Conservation (phyloP, 2,797 vertebrate genomes). For the Tragopan temminckii region DNA sequence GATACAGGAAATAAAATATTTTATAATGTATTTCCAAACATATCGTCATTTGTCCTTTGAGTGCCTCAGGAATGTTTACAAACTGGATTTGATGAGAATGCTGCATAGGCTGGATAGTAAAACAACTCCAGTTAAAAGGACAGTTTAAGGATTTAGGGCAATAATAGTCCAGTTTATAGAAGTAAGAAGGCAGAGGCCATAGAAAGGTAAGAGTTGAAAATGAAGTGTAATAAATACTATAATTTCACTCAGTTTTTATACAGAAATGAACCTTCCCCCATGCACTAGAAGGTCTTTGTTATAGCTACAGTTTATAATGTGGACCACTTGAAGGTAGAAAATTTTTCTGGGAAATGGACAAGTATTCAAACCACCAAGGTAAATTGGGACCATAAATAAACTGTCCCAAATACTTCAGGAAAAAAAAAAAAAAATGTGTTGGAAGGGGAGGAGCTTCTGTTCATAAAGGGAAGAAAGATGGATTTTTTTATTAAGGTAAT, state of each 20-base stretch:
- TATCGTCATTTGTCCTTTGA: slow-evolving; percentile 70
- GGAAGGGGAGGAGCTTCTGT: not conserved
- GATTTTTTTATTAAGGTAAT: not conserved
- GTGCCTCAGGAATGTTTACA: slow-evolving; percentile 65
- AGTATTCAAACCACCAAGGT: slow-evolving; percentile 62
- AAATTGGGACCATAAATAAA: slow-evolving; percentile 40
- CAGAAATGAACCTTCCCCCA: slow-evolving; percentile 43
- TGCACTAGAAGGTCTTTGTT: slow-evolving; percentile 51
- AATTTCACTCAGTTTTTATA: slow-evolving; percentile 53
- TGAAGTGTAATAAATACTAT: slow-evolving; percentile 65
- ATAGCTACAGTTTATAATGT: slow-evolving; percentile 65
- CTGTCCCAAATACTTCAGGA: slow-evolving; percentile 12
- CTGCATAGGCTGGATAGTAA: slow-evolving; percentile 38
- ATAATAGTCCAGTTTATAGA: slow-evolving; percentile 63
- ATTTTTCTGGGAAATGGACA: slow-evolving; percentile 68
- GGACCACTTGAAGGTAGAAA: slow-evolving; percentile 63
- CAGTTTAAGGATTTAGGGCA: slow-evolving; percentile 56
- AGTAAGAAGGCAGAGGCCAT: slow-evolving; percentile 22
- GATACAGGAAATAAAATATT: slow-evolving; percentile 64
- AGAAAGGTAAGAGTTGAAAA: slow-evolving; percentile 63
- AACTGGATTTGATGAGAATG: slow-evolving; percentile 61
- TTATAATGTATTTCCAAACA: slow-evolving; percentile 71
- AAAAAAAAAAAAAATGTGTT: not conserved
- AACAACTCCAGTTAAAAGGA: slow-evolving; percentile 60
- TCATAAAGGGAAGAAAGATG: not conserved